Percentiles rank a stretch among this genome's conserved stretches.
phyloP scores from a whole-genome alignment of 2,797 vertebrate genomes.

The Coluber constrictor region DNA sequence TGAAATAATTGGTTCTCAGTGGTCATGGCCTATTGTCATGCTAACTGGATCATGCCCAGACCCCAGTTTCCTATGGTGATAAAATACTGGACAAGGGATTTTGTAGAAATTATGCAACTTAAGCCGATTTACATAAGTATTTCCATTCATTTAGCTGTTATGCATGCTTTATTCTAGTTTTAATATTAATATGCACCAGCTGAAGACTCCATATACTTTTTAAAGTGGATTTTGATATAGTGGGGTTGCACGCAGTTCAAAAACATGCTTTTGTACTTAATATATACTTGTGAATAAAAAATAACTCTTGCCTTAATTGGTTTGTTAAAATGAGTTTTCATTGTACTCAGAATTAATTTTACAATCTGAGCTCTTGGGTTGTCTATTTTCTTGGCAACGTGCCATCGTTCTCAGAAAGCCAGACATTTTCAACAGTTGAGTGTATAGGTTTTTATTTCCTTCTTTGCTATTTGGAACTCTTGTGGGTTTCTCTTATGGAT shows the following conservation, averaged over 20 bases:
- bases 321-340: background rate
- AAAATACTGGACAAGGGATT: background rate
- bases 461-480: conserved; percentile 5
- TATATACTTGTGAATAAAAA: background rate
- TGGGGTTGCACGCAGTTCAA: background rate
- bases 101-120: background rate
- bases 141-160: background rate
- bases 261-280: background rate
- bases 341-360: background rate
- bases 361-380: conserved; percentile 1
- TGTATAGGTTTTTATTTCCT: background rate
- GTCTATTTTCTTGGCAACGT: conserved; percentile 16
- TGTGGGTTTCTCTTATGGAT: conserved; percentile 24
- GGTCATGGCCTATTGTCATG: background rate
- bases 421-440: conserved; percentile 24
- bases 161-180: background rate
- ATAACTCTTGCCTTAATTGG: background rate
- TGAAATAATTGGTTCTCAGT: background rate
- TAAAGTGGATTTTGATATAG: background rate
- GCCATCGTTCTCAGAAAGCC: conserved; percentile 35
- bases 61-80: background rate
- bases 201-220: background rate
- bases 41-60: background rate
- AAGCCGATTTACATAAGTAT: background rate
- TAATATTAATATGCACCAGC: background rate